A percentile compares a stretch with the other conserved stretches of the same genome.
These are phyloP conservation scores for Epinephelus fuscoguttatus DNA, from an alignment of 2,113 vertebrate genomes.

Conservation along the genomic window DNA sequence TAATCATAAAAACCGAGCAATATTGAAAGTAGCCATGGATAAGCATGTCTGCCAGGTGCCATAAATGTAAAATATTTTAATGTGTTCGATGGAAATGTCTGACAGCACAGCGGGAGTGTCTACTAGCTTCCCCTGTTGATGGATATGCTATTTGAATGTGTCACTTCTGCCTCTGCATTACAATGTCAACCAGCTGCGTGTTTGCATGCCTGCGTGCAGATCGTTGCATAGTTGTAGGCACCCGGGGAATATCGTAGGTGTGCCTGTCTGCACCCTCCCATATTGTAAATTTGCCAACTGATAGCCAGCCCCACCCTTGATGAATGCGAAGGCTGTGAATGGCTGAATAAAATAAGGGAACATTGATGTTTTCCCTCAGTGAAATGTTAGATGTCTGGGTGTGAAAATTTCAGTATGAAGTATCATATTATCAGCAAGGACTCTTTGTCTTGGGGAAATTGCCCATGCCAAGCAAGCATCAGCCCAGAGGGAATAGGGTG, in stretches of 20 bases:
- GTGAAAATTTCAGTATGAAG: constrained; percentile 7
- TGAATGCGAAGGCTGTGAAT: constrained; percentile 21
- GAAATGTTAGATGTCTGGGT: constrained; percentile 4
- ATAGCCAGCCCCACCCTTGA: neutral
- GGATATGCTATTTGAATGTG: constrained; percentile 28
- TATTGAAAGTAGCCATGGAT: neutral
- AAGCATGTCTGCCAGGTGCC: neutral
- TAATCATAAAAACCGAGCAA: constrained; percentile 19
- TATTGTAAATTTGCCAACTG: constrained; percentile 34
- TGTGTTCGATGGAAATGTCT: neutral
- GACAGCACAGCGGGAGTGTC: constrained; percentile 5
- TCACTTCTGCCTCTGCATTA: constrained; percentile 11
- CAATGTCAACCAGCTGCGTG: constrained; percentile 23
- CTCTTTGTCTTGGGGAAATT: constrained; percentile 3
- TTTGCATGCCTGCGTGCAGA: constrained; percentile 24
- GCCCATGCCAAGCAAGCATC: neutral
- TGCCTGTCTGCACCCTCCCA: constrained; percentile 14
- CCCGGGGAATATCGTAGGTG: constrained; percentile 28
- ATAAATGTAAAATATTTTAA: constrained; percentile 41
- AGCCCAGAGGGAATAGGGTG: neutral
- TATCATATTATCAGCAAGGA: constrained; percentile 11
- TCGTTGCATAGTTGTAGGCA: neutral
- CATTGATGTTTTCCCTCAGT: neutral
- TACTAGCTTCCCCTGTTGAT: constrained; percentile 13
- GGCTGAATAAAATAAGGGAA: constrained; percentile 26